Conservation (phyloP, 2,888 invertebrate species). For the Hyppa rectilinea region DNA sequence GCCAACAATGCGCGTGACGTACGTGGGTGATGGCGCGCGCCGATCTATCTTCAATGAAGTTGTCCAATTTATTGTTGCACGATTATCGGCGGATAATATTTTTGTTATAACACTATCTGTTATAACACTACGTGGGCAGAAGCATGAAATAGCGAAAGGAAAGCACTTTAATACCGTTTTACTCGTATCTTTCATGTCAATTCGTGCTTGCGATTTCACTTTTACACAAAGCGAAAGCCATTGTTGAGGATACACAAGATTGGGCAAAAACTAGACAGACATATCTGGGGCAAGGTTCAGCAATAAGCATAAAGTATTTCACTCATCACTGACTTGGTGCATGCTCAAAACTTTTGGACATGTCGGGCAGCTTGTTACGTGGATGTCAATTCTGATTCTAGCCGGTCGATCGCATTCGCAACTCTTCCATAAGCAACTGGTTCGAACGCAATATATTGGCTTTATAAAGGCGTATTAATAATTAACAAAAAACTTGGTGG, state of each 20-base stretch:
- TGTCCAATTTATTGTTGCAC: slow-evolving; percentile 82
- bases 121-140: slow-evolving; percentile 72
- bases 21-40: slow-evolving; percentile 83
- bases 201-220: slow-evolving; percentile 58
- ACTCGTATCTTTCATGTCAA: slow-evolving; percentile 56
- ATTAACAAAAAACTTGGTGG: slow-evolving; percentile 79
- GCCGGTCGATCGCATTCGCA: slow-evolving; percentile 60
- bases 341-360: slow-evolving; percentile 49
- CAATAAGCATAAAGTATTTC: slow-evolving; percentile 50
- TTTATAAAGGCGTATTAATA: slow-evolving; percentile 77
- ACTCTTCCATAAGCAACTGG: slow-evolving; percentile 70
- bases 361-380: slow-evolving; percentile 57
- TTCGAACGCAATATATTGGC: slow-evolving; percentile 71
- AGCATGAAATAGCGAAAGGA: slow-evolving; percentile 71
- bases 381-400: slow-evolving; percentile 61
- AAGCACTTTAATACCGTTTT: slow-evolving; percentile 58
- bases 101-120: slow-evolving; percentile 78
- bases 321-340: slow-evolving; percentile 40
- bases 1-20: slow-evolving; percentile 77
- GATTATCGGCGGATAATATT: slow-evolving; percentile 77
- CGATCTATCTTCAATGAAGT: slow-evolving; percentile 87
- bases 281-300: slow-evolving; percentile 49
- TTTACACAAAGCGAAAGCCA: slow-evolving; percentile 47
- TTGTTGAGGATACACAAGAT: slow-evolving; percentile 55
- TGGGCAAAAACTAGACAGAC: slow-evolving; percentile 53